Evolutionary conservation across 2,797 vertebrate species (phyloP).

Genomic region (Micropoecilia bifurca): DNA sequence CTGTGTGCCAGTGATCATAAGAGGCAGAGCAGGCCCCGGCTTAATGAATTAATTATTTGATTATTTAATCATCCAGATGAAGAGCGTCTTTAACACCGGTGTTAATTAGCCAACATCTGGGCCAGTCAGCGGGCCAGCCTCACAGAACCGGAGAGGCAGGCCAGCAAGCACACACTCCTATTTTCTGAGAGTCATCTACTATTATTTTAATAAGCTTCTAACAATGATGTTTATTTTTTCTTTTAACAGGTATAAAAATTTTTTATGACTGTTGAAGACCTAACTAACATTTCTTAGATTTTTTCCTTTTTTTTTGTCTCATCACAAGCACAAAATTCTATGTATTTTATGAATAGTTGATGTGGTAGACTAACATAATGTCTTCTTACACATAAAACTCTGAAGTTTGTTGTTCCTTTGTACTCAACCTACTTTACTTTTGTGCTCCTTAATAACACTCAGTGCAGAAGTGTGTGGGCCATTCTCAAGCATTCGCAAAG

Average conservation of each 20-base stretch:
- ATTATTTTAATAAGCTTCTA: slow-evolving; percentile 1
- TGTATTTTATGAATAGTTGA: not conserved
- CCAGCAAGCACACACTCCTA: slow-evolving; percentile 38
- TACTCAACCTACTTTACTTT: not conserved
- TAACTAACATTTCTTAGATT: not conserved
- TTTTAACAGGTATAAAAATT: not conserved
- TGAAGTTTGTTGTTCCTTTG: not conserved
- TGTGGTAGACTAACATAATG: not conserved
- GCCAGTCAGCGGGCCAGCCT: slow-evolving; percentile 70
- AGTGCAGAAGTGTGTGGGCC: not conserved
- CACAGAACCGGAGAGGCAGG: slow-evolving; percentile 52
- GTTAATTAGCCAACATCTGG: slow-evolving; percentile 87
- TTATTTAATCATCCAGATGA: slow-evolving; percentile 88
- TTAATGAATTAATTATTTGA: slow-evolving; percentile 86
- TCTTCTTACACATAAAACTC: not conserved
- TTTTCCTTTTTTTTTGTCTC: too few species aligned
- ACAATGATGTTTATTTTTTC: not conserved
- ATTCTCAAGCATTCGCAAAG: not conserved
- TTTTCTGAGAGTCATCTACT: slow-evolving; percentile 25
- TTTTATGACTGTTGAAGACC: not conserved
- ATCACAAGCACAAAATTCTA: not conserved
- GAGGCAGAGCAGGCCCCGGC: slow-evolving; percentile 75
- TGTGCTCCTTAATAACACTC: not conserved
- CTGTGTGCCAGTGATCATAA: slow-evolving; percentile 81
- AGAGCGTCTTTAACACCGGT: slow-evolving; percentile 82